Base-by-base conservation (phyloP, 2,888 invertebrate species). In the Nephrotoma flavescens region DNA sequence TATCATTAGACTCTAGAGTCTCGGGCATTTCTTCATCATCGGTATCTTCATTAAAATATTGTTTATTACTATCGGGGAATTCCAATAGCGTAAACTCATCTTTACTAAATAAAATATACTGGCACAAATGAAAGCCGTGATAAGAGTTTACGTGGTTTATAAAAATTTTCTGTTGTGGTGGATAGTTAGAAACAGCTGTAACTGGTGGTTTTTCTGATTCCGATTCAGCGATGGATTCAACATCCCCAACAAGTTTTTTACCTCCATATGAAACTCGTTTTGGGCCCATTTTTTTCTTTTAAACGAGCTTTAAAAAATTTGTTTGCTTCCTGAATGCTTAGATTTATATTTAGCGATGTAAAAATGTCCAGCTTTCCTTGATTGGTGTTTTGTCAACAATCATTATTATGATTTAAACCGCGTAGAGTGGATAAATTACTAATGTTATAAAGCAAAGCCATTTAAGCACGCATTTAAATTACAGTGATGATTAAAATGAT, bases 81-180 rank as follows among this genome's bases (percentile, higher is more conserved):
- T 71, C 71, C 0, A 71, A 9, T 9, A 31, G 19, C 2, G 12
- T 4, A 11, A 71, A 71, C 0, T 71, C 71, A 71, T 71, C 71
- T 71, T 31, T 71, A 31, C 71, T 71, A 9, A 4, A 31, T 31
- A 71, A 9, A 31, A 71, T 71, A 19, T 31, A 71, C 6, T 71
- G 71, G 9, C 31, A 31, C 71, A 71, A 71, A 31, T 71, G 71
- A 9, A 71, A 71, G 12, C 88, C 88, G 6, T 87, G 87, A 31
- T 88, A 88, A 3, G 87, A 87, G 45, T 88, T 87, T 0, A 88
- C 42, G 71, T 88, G n/a, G 52, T 87, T 87, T 9, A 88, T 88
- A n/a, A 88, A 88, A 42, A 88, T 86, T 86, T 85, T 86, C 12
- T 41, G 86, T 15, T 86, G 44, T 3, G 86, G 71, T 12, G 85